phyloP scores from a whole-genome alignment of 2,113 vertebrate species.

The Cromileptes altivelis region DNA sequence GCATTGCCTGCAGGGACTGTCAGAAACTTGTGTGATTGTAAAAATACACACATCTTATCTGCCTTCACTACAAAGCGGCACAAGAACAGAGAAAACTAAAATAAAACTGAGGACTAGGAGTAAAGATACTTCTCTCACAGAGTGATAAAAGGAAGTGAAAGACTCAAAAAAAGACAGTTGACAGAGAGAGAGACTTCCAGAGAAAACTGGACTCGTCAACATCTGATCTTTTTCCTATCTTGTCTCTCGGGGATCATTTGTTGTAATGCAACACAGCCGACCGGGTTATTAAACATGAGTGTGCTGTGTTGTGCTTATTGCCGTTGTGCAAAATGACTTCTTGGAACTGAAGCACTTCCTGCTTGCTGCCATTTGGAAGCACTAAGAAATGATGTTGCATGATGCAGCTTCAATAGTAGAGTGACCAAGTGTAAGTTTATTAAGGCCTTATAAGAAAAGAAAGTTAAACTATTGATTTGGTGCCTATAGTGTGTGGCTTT shows the following conservation, averaged over 20 bases:
- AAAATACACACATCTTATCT: not conserved
- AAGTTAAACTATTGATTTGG: no score
- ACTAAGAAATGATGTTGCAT: not conserved
- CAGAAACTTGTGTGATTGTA: not conserved
- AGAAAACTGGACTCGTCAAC: not conserved
- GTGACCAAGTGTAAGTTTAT: no score
- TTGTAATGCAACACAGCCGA: not conserved
- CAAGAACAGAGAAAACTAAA: not conserved
- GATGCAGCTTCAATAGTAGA: not conserved
- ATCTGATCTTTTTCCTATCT: conserved; percentile 4
- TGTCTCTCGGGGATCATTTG: not conserved
- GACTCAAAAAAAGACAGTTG: not conserved
- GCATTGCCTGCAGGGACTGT: not conserved
- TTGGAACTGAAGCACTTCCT: conserved; percentile 11
- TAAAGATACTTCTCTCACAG: not conserved
- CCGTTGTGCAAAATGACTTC: not conserved
- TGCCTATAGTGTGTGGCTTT: no score
- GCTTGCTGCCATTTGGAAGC: not conserved
- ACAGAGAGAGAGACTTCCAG: not conserved
- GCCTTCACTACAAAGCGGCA: conserved; percentile 1
- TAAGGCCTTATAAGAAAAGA: no score
- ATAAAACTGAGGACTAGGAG: not conserved
- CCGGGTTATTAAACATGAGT: not conserved
- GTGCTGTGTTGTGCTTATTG: not conserved
- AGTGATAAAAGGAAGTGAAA: conserved; percentile 15